Percentiles rank a stretch among this genome's conserved stretches.
Conservation (phyloP, 35 echinoderm and acorn worm genomes). For the Amphiura filiformis region DNA sequence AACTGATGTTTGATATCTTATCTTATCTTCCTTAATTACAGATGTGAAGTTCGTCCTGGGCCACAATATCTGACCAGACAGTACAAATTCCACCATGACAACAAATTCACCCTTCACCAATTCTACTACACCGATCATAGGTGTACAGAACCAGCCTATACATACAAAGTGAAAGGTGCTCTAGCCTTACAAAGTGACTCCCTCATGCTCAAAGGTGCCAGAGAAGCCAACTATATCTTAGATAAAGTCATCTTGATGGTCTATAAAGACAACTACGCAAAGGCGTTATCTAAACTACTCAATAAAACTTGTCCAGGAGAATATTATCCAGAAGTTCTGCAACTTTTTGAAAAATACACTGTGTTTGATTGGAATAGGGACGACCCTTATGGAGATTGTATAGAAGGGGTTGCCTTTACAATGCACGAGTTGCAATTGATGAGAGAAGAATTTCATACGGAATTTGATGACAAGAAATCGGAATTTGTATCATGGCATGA, state of each 20-base stretch:
- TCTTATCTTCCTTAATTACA: background rate
- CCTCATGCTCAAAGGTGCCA: constrained; percentile 37
- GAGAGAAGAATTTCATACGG: constrained; percentile 49
- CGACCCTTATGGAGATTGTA: constrained; percentile 46
- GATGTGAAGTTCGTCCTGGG: constrained; percentile 85
- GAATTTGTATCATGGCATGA: constrained; percentile 29
- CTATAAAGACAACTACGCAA: constrained; percentile 44
- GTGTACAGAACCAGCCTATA: constrained; percentile 70
- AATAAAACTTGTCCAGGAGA: constrained; percentile 64
- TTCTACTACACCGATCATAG: constrained; percentile 89
- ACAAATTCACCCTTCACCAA: constrained; percentile 76
- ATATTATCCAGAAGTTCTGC: constrained; percentile 27
- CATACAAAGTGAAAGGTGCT: constrained; percentile 62
- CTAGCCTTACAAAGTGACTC: constrained; percentile 37
- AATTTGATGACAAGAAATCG: constrained; percentile 16
- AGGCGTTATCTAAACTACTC: constrained; percentile 19
- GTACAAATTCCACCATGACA: constrained; percentile 86
- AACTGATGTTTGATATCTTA: no score
- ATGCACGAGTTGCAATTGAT: constrained; percentile 86
- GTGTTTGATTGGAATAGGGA: constrained; percentile 58
- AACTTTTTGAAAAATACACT: constrained; percentile 45
- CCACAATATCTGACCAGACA: constrained; percentile 71
- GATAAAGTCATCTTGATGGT: constrained; percentile 71
- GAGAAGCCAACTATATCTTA: constrained; percentile 64
- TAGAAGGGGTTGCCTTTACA: constrained; percentile 52